Conservation (phyloP, 2,113 vertebrate species). For the Psittacus erithacus region DNA sequence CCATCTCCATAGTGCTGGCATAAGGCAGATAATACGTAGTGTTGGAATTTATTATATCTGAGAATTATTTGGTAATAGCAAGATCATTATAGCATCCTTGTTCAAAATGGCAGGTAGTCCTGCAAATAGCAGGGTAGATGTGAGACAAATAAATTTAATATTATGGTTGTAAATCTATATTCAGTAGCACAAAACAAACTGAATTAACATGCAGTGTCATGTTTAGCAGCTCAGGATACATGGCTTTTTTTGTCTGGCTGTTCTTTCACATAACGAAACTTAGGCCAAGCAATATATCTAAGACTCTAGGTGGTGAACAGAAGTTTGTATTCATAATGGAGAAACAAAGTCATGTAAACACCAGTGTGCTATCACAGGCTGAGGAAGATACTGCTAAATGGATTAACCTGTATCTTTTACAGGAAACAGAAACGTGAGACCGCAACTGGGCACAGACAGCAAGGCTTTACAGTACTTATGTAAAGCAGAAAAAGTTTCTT, state of each 20-base stretch:
- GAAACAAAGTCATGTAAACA: neutral
- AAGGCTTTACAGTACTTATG: neutral
- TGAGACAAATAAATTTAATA: neutral
- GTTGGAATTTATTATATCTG: conserved; percentile 21
- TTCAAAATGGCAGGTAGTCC: conserved; percentile 16
- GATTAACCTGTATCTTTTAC: neutral
- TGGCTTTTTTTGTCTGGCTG: neutral
- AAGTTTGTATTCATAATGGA: neutral
- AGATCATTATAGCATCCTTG: neutral
- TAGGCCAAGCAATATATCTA: neutral
- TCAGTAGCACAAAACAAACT: neutral
- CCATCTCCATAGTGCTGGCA: neutral
- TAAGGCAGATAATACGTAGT: neutral
- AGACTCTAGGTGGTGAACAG: neutral
- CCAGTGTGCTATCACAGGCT: neutral
- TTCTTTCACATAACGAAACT: neutral
- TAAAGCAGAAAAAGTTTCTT: neutral
- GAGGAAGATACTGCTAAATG: neutral
- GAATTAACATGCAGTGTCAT: neutral
- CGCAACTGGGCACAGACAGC: neutral
- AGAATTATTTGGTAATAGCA: conserved; percentile 31
- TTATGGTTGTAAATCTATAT: neutral
- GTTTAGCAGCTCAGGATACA: neutral
- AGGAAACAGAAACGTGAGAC: neutral
- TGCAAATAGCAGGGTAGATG: neutral